Evolutionary conservation across 2,113 vertebrate genomes (phyloP).

Genomic region (Hippoglossus stenolepis): DNA sequence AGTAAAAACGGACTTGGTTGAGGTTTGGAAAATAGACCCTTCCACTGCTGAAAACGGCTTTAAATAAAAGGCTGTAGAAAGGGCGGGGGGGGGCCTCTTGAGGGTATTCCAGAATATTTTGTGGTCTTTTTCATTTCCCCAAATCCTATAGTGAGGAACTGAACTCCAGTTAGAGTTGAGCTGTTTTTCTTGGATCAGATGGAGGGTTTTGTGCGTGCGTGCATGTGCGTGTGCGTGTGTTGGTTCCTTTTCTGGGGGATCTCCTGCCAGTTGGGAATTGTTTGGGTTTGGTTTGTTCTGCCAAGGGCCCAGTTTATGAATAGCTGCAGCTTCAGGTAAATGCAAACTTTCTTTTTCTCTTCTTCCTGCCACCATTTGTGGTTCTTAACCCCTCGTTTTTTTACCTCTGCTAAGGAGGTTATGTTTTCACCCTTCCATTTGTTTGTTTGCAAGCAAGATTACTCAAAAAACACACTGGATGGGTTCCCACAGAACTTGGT

Average conservation of each 20-base stretch:
- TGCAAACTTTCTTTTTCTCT: not conserved
- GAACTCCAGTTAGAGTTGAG: constrained; percentile 22
- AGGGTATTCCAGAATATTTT: constrained; percentile 60
- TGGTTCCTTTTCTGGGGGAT: constrained; percentile 45
- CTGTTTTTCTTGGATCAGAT: constrained; percentile 66
- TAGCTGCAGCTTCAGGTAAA: constrained; percentile 35
- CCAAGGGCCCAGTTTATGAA: constrained; percentile 45
- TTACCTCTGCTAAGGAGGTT: not conserved
- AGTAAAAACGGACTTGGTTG: constrained; percentile 26
- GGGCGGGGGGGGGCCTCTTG: constrained; percentile 44
- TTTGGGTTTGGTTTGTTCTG: constrained; percentile 56
- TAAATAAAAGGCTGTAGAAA: constrained; percentile 51
- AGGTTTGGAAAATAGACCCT: constrained; percentile 49
- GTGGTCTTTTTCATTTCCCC: constrained; percentile 66
- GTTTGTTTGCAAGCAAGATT: not conserved
- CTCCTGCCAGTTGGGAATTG: constrained; percentile 43
- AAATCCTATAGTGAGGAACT: constrained; percentile 57
- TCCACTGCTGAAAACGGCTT: constrained; percentile 31
- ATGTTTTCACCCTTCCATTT: constrained; percentile 11
- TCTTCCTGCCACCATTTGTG: not conserved
- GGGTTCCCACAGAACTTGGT: not conserved
- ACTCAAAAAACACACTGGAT: not conserved
- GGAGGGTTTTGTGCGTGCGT: constrained; percentile 13
- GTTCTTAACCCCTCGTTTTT: not conserved
- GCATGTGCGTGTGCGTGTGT: not conserved